Conservation (phyloP, 35 echinoderm and acorn worm genomes). For the Stichopus chloronotus region DNA sequence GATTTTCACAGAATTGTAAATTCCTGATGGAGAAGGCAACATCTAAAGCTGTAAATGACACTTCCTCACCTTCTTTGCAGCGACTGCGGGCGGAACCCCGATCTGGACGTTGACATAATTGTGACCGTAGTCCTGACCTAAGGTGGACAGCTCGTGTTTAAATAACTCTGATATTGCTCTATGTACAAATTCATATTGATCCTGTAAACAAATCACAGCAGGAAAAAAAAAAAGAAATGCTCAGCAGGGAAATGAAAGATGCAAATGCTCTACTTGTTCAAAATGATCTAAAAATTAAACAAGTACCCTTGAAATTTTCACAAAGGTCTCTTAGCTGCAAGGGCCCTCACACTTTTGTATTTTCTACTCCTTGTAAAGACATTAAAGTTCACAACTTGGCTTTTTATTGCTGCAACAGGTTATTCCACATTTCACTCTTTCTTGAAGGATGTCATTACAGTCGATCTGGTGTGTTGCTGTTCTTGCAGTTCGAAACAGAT, state of each 20-base stretch:
- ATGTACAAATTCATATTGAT: slow-evolving; percentile 92
- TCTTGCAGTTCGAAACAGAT: too few relatives aligned
- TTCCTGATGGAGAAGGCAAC: too few relatives aligned
- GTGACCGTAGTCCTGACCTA: slow-evolving; percentile 59
- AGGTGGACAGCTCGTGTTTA: slow-evolving; percentile 33
- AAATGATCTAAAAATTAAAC: background rate
- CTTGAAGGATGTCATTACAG: too few relatives aligned
- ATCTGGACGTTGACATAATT: slow-evolving; percentile 82
- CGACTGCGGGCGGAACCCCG: background rate
- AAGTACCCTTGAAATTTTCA: background rate
- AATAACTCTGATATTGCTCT: slow-evolving; percentile 81
- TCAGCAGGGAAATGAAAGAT: background rate
- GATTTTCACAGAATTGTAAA: too few relatives aligned
- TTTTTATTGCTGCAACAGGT: too few relatives aligned
- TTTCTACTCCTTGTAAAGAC: too few relatives aligned
- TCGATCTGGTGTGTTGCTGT: too few relatives aligned
- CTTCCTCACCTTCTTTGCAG: slow-evolving; percentile 9
- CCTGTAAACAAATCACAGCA: slow-evolving; percentile 37
- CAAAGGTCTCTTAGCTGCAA: too few relatives aligned
- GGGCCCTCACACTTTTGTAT: too few relatives aligned
- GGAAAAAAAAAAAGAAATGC: background rate
- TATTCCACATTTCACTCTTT: too few relatives aligned
- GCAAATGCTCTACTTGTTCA: background rate
- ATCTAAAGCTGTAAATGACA: too few relatives aligned
- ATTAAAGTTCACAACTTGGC: too few relatives aligned